Percentiles rank a stretch among this genome's conserved stretches.
These are phyloP conservation scores for Argynnis bischoffii DNA, from an alignment of 2,888 invertebrate species.

Conservation along the genomic window DNA sequence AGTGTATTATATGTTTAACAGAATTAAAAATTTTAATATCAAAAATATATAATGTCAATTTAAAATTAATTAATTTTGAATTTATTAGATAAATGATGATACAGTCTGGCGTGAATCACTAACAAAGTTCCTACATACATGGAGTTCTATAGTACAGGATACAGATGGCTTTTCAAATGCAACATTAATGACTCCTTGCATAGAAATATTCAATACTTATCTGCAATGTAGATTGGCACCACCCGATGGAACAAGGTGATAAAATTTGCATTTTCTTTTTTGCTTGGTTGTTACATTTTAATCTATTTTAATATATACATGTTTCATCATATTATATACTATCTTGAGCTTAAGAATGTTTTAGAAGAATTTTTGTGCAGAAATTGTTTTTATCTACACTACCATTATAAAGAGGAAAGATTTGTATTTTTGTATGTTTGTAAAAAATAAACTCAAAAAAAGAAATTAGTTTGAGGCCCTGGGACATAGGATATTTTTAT, in stretches of 20 bases:
- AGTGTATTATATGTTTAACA: too few relatives aligned
- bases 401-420: too few relatives aligned
- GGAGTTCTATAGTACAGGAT: constrained; percentile 74
- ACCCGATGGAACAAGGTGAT: constrained; percentile 86
- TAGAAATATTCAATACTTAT: constrained; percentile 90
- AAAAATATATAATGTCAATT: not conserved
- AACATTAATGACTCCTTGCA: constrained; percentile 67
- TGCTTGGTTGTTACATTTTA: not conserved
- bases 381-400: too few relatives aligned
- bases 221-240: constrained; percentile 90
- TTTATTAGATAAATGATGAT: constrained; percentile 65
- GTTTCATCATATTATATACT: too few relatives aligned
- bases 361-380: too few relatives aligned
- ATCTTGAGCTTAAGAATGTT: too few relatives aligned
- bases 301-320: too few relatives aligned
- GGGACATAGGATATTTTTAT: too few relatives aligned
- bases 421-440: too few relatives aligned
- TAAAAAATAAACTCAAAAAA: too few relatives aligned
- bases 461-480: too few relatives aligned
- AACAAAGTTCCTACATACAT: constrained; percentile 76
- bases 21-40: not conserved
- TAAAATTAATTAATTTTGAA: not conserved
- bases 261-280: constrained; percentile 1
- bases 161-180: constrained; percentile 65
- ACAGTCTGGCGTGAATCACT: constrained; percentile 74